phyloP scores from a whole-genome alignment of 37 sponge, comb jelly and placozoan genomes.

The Spongilla lacustris region DNA sequence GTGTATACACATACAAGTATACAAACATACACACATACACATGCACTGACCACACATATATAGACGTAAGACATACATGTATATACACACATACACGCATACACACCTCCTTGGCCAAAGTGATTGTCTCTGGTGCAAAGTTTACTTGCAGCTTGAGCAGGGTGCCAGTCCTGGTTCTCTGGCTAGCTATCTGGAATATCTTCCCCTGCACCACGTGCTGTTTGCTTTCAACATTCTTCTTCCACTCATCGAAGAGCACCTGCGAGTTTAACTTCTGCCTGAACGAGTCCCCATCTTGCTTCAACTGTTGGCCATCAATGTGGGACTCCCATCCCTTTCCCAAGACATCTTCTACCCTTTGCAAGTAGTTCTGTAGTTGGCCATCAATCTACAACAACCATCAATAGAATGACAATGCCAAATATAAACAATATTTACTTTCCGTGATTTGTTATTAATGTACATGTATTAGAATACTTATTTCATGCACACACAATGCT shows the following conservation, averaged over 20 bases:
- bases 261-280: constrained; percentile 94
- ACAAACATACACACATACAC: not conserved
- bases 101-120: constrained; percentile 92
- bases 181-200: constrained; percentile 77
- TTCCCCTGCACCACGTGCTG: constrained; percentile 77
- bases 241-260: constrained; percentile 83
- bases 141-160: constrained; percentile 85
- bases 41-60: not conserved
- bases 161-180: constrained; percentile 70
- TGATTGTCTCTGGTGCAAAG: constrained; percentile 93
- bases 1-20: not conserved
- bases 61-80: too few relatives aligned
- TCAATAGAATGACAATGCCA: too few relatives aligned
- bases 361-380: constrained; percentile 89
- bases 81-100: not conserved
- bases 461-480: too few relatives aligned
- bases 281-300: constrained; percentile 95
- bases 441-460: too few relatives aligned
- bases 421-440: too few relatives aligned
- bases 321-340: constrained; percentile 94
- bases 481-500: constrained; percentile 8
- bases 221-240: constrained; percentile 71
- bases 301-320: constrained; percentile 94
- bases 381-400: constrained; percentile 73
- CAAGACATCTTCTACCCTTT: constrained; percentile 94